Percentiles rank a stretch among this genome's conserved stretches.
Conservation (phyloP, 2,113 vertebrate species). For the Actenoides hombroni region DNA sequence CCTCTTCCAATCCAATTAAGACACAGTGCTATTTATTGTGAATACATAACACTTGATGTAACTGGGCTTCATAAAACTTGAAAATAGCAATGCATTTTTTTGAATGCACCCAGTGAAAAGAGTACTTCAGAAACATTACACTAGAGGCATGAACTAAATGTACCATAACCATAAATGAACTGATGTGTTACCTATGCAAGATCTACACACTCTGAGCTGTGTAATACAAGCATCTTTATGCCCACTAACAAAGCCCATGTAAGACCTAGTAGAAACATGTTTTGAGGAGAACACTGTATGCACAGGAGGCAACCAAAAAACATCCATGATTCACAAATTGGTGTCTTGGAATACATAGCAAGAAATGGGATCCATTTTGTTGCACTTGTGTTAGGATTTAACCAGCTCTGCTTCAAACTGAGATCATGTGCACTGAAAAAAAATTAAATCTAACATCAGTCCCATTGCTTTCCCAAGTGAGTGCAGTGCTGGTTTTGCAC, state of each 20-base stretch:
- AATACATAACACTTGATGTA: rapidly evolving
- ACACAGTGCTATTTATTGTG: neutral
- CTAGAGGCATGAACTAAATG: neutral
- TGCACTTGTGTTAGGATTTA: neutral
- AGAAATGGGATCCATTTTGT: neutral
- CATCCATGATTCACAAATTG: neutral
- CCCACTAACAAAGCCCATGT: neutral
- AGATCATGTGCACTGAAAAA: neutral
- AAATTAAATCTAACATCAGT: neutral
- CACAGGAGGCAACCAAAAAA: neutral
- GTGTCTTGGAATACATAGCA: neutral
- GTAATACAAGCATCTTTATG: neutral
- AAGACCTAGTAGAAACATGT: neutral
- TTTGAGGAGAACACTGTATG: neutral
- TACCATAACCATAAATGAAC: neutral
- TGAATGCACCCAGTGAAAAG: neutral
- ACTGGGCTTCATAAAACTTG: neutral
- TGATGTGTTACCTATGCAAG: neutral
- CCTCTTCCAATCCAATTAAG: neutral
- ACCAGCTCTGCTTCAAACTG: neutral
- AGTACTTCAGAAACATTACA: neutral
- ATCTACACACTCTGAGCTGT: neutral
- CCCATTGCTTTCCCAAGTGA: neutral
- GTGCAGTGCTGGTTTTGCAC: neutral
- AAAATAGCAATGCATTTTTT: neutral